A percentile compares a stretch with the other conserved stretches of the same genome.
Evolutionary conservation across 2,113 vertebrate species (phyloP).

Genomic region (Ictalurus punctatus): DNA sequence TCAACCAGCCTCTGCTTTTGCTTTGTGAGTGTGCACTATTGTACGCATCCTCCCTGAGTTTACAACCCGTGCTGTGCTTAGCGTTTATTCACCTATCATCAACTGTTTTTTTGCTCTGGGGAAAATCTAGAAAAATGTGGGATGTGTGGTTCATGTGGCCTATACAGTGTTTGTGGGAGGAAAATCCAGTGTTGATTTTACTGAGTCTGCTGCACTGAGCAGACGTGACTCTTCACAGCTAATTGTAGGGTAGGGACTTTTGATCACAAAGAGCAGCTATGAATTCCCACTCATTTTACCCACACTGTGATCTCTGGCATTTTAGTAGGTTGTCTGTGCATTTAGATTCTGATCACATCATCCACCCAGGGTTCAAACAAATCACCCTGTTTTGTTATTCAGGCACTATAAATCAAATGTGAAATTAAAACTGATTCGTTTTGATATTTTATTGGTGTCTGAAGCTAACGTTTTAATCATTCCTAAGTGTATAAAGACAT

Average conservation of each 20-base stretch:
- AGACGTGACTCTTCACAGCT: not conserved
- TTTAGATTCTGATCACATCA: not conserved
- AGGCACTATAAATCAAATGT: not conserved
- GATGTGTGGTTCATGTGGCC: not conserved
- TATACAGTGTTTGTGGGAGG: not conserved
- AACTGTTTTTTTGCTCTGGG: not conserved
- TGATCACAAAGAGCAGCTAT: not conserved
- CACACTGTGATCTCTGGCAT: not conserved
- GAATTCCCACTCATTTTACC: not conserved
- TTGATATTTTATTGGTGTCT: not conserved
- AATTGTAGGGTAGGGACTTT: not conserved
- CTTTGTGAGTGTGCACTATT: slow-evolving; percentile 13
- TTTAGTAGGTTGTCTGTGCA: not conserved
- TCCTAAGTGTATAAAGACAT: not conserved
- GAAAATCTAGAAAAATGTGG: not conserved
- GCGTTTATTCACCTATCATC: not conserved
- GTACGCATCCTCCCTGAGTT: not conserved
- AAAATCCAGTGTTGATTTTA: not conserved
- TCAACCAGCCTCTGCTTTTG: slow-evolving; percentile 37
- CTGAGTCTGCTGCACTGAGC: not conserved
- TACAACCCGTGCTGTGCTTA: not conserved
- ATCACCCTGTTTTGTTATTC: not conserved
- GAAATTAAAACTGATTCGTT: not conserved
- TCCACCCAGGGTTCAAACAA: not conserved
- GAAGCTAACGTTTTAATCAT: not conserved